Evolutionary conservation across 2,888 invertebrate genomes (phyloP), one percentile per base, ranked within the genome.

Genomic region (Parascotia fuliginaria): DNA sequence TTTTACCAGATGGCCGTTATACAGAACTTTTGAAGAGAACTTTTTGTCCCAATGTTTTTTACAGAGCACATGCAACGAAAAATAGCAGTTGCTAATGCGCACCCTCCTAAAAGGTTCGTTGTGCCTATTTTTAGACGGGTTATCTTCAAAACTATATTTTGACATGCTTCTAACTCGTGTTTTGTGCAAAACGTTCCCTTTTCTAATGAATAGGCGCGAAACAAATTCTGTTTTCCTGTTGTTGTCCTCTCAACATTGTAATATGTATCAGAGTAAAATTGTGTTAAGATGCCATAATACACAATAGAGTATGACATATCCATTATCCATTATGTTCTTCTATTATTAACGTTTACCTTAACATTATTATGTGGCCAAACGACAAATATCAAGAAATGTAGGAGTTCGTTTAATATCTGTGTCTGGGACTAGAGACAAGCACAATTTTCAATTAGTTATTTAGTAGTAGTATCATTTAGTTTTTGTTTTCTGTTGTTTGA

Each of bases 1-100:
- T 54, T 52, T 52, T 50, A 53, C 67, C 69, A 73, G 58, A 70
- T 75, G 70, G 59, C 60, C 51, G 56, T 66, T 70, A 63, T 55
- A 56, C 56, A 52, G 54, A 47, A 60, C 53, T 53, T 55, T 43
- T 48, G 34, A 51, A 48, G 60, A 60, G 32, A 48, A 55, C 58
- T 75, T 76, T 75, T 75, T 75, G 66, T 48, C 56, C 38, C 51
- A 44, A 36, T 66, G 68, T 73, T 70, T 61, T 42, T 42, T 11
- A 56, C n/a, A n/a, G n/a, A n/a, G n/a, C 68, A 62, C 64, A 62
- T 62, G 69, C 54, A 49, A 58, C 54, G 33, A 56, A 58, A 46
- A 60, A 55, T 56, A 53, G 54, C 49, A 52, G 47, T 49, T 41
- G 33, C 57, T 47, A 56, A 52, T 49, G 42, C 50, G 43, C 24